phyloP scores from a whole-genome alignment of 64 coral and sea anemone genomes.

The Stichodactyla mertensii region DNA sequence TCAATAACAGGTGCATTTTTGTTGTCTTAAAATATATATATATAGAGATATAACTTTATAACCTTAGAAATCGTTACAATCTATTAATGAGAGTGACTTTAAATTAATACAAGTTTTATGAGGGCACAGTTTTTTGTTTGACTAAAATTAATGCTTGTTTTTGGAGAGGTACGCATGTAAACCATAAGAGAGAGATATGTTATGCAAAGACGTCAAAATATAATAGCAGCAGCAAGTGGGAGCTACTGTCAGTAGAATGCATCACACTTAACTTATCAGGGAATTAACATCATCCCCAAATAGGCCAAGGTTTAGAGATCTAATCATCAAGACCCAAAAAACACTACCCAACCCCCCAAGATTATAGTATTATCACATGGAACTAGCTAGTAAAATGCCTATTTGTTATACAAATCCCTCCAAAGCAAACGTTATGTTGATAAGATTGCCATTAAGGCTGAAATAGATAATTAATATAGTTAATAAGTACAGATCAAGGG shows the following conservation, averaged over 20 bases:
- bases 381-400: background rate
- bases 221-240: background rate
- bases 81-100: no score
- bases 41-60: no score
- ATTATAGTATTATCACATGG: background rate
- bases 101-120: no score
- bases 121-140: no score
- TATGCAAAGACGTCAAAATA: background rate
- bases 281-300: background rate
- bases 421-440: background rate
- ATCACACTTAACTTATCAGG: background rate
- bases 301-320: background rate
- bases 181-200: background rate
- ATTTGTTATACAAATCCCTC: conserved; percentile 6
- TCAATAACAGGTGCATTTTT: no score
- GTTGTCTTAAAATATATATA: background rate
- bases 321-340: background rate
- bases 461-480: background rate
- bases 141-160: no score
- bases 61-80: no score
- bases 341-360: background rate
- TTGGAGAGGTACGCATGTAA: background rate
- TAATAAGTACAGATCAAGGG: conserved; percentile 4
- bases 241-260: background rate
- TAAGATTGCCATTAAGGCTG: background rate